These are phyloP conservation scores for Spodoptera frugiperda DNA, from an alignment of 1,140 invertebrate species.

Conservation along the genomic window DNA sequence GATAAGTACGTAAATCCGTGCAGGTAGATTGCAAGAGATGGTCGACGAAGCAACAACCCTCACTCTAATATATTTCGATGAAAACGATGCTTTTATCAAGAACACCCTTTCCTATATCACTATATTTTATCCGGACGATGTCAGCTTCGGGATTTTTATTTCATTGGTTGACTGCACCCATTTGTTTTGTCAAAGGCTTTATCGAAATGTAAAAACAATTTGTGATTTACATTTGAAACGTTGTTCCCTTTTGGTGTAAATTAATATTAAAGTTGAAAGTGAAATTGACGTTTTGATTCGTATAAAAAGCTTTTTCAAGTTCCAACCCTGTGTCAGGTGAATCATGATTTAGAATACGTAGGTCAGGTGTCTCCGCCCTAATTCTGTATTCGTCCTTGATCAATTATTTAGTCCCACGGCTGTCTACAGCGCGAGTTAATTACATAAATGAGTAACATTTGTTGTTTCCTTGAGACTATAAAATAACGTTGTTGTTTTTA, in stretches of 20 bases:
- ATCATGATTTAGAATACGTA: not conserved
- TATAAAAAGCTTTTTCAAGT: slow-evolving; percentile 32
- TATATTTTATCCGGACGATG: slow-evolving; percentile 9
- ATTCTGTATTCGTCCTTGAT: slow-evolving; percentile 39
- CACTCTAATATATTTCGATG: slow-evolving; percentile 28
- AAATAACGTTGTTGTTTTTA: not conserved
- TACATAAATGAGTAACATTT: slow-evolving; percentile 8
- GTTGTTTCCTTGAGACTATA: not conserved
- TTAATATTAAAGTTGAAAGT: slow-evolving; percentile 7
- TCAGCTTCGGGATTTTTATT: slow-evolving; percentile 2
- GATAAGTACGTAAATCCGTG: slow-evolving; percentile 28
- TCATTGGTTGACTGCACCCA: not conserved
- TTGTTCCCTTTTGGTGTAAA: not conserved
- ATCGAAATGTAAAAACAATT: not conserved
- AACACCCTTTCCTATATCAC: slow-evolving; percentile 16
- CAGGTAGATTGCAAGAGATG: slow-evolving; percentile 17
- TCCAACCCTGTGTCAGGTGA: not conserved
- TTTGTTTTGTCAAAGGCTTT: not conserved
- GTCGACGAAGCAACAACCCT: slow-evolving; percentile 1
- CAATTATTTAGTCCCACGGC: slow-evolving; percentile 39
- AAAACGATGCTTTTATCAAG: slow-evolving; percentile 16
- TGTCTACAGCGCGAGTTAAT: slow-evolving; percentile 25
- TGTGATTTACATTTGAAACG: not conserved
- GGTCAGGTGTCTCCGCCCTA: slow-evolving; percentile 14
- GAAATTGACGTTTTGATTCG: slow-evolving; percentile 10